A percentile compares a stretch with the other conserved stretches of the same genome.
These are phyloP conservation scores for Epiblema foenella DNA, from an alignment of 2,888 invertebrate species.

Conservation along the genomic window DNA sequence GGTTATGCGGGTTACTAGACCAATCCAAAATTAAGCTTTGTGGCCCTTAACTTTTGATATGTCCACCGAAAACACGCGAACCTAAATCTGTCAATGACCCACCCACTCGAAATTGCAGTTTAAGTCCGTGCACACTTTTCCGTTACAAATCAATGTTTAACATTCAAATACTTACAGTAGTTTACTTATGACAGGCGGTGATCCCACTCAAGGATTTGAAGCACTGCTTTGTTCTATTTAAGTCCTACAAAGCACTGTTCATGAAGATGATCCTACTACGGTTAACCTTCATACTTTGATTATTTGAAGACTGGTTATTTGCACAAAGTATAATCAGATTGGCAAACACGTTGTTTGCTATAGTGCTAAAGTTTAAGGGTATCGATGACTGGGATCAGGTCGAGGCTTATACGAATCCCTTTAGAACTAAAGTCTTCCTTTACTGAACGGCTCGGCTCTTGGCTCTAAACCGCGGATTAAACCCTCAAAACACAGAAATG, in stretches of 20 bases:
- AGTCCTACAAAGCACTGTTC: not conserved
- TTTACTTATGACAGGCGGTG: conserved; percentile 4
- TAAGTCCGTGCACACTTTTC: too few relatives aligned
- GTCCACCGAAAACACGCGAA: too few relatives aligned
- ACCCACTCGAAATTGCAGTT: too few relatives aligned
- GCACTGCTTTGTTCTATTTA: conserved; percentile 2
- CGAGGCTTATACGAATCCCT: conserved; percentile 51
- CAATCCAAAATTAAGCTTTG: too few relatives aligned
- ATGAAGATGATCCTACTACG: too few relatives aligned
- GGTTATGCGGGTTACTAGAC: too few relatives aligned
- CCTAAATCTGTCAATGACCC: too few relatives aligned
- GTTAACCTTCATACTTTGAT: conserved; percentile 15
- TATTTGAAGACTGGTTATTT: conserved; percentile 30
- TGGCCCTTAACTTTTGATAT: too few relatives aligned
- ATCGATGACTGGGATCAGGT: conserved; percentile 36
- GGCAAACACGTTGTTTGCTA: conserved; percentile 42
- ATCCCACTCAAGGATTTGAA: not conserved
- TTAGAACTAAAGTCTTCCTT: conserved; percentile 50
- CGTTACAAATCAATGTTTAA: too few relatives aligned
- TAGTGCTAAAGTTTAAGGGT: conserved; percentile 42
- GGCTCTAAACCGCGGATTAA: conserved; percentile 49
- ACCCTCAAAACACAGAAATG: conserved; percentile 28
- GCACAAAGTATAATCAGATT: conserved; percentile 20
- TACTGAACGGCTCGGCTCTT: conserved; percentile 45
- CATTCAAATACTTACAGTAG: not conserved